Percentiles rank a stretch among this genome's conserved stretches.
Conservation (phyloP, 1,140 invertebrate species). For the Triops longicaudatus region DNA sequence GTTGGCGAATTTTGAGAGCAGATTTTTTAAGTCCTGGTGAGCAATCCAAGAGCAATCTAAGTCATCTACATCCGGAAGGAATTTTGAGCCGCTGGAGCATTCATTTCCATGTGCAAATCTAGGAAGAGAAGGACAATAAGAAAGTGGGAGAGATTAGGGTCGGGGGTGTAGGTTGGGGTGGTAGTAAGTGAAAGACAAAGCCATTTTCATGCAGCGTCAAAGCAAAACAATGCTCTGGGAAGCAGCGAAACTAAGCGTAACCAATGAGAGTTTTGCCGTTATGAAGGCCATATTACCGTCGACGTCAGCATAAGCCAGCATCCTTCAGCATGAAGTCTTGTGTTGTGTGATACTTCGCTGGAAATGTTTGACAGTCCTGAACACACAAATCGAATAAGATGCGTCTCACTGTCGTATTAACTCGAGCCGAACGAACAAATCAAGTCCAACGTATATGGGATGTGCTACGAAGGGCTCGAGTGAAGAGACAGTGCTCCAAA, state of each 20-base stretch:
- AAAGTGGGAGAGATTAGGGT: neutral
- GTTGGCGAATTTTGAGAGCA: no score
- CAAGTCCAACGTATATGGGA: slow-evolving; percentile 10
- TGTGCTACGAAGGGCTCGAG: slow-evolving; percentile 27
- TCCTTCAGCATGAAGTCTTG: neutral
- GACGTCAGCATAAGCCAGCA: neutral
- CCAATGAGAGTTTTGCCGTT: neutral
- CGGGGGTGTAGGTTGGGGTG: no score
- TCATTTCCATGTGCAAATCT: neutral
- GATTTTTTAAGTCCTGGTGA: neutral
- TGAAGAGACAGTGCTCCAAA: slow-evolving; percentile 23
- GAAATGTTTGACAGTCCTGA: neutral
- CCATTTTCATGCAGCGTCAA: neutral
- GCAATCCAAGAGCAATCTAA: no score
- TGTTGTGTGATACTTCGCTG: neutral
- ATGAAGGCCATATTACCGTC: neutral
- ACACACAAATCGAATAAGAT: neutral
- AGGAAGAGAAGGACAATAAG: neutral
- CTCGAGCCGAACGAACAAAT: slow-evolving; percentile 30
- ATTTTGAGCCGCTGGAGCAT: neutral
- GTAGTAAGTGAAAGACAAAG: neutral
- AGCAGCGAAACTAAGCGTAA: neutral
- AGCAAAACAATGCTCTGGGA: neutral
- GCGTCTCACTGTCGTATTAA: slow-evolving; percentile 25
- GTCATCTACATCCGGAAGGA: neutral